Evolutionary conservation across 2,113 vertebrate genomes (phyloP), one percentile per base, ranked within the genome.

Genomic region (Stigmatopora argus): DNA sequence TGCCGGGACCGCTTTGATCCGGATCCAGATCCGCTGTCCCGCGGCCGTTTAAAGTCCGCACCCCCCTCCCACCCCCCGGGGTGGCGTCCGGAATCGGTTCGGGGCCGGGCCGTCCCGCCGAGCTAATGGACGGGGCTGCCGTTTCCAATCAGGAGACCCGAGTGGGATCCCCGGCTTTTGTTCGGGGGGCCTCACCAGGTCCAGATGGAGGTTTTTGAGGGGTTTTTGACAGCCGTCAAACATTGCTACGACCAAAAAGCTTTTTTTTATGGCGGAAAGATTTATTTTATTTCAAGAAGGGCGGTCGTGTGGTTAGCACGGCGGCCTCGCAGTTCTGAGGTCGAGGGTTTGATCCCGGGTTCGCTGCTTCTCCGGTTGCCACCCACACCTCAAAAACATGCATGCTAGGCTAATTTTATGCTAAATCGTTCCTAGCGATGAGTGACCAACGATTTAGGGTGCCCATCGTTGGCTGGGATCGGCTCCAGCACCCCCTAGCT

Each of bases 101-200:
- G 60, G 62, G 51, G 71, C 70, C 86, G 77, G 80, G 81, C 83
- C 83, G 81, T 71, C 82, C 85, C 62, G 77, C 64, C 7, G 81
- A 75, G 83, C 77, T 80, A 84, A 89, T 82, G 81, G 71, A 74
- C 76, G 74, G n/a, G 80, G 83, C 78, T 87, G 89, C 78, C 89
- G 82, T 88, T 82, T 84, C 69, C 77, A 86, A 89, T 88, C 86
- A 79, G 70, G 72, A 21, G 38, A 8, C 38, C 9, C 55, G 61
- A 72, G 74, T 70, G 68, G 66, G 78, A 84, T 82, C 55, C 38
- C 61, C 44, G 68, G 67, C 49, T 65, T 78, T 66, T 65, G 67
- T 62, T 14, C 0, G 75, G 66, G 74, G 75, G 66, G 74, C 70
- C 65, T 77, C 74, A 53, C 18, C 23, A 53, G 53, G 62, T 71